A percentile compares a stretch with the other conserved stretches of the same genome.
Conservation (phyloP, 2,888 invertebrate genomes). For the Drosophila falleni region DNA sequence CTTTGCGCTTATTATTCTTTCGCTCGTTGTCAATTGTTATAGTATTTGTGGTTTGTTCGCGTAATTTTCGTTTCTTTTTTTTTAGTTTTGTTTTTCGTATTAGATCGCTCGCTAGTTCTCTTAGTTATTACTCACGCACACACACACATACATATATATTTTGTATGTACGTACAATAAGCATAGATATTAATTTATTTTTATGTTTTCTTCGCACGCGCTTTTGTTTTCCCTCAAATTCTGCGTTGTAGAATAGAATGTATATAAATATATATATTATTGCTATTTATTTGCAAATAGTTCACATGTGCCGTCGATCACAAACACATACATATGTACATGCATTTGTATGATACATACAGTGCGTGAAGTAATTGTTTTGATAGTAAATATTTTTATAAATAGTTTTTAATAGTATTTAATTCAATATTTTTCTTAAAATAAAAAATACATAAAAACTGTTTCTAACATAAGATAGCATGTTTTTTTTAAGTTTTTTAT, state of each 20-base stretch:
- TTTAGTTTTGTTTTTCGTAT: conserved; percentile 50
- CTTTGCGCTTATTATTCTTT: conserved; percentile 52
- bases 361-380: background rate
- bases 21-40: conserved; percentile 55
- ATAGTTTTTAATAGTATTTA: no score
- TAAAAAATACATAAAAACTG: no score
- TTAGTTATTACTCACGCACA: conserved; percentile 56
- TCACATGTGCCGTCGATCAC: conserved; percentile 46
- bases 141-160: conserved; percentile 24
- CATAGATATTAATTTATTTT: conserved; percentile 62
- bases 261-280: conserved; percentile 22
- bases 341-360: conserved; percentile 12
- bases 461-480: no score
- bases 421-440: no score
- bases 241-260: conserved; percentile 26
- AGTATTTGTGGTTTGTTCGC: conserved; percentile 57
- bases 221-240: conserved; percentile 50
- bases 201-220: conserved; percentile 57
- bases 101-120: conserved; percentile 73
- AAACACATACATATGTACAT: conserved; percentile 5
- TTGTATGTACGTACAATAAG: conserved; percentile 26
- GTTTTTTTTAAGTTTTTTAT: no score
- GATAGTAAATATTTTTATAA: background rate
- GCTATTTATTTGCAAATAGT: conserved; percentile 31
- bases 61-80: conserved; percentile 63